Evolutionary conservation across 2,888 invertebrate species (phyloP).

Genomic region (Diarsia brunnea): DNA sequence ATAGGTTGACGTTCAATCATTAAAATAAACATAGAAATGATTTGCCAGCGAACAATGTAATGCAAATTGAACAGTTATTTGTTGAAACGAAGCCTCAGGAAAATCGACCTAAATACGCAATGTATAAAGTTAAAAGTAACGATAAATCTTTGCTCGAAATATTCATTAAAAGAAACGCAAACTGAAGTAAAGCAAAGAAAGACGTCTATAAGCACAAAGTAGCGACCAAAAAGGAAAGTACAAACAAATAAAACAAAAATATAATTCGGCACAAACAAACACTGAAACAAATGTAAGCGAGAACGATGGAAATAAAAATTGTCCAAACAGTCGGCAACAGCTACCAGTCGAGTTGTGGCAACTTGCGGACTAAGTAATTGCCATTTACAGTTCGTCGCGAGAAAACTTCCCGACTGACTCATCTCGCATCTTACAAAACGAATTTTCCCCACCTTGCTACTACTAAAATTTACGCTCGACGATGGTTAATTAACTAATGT

Average conservation of each 20-base stretch:
- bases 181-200: slow-evolving; percentile 24
- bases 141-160: slow-evolving; percentile 9
- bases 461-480: slow-evolving; percentile 49
- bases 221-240: slow-evolving; percentile 38
- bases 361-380: slow-evolving; percentile 84
- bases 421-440: slow-evolving; percentile 69
- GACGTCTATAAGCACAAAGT: slow-evolving; percentile 31
- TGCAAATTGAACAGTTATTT: slow-evolving; percentile 1
- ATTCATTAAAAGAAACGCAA: slow-evolving; percentile 13
- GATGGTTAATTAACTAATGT: slow-evolving; percentile 60
- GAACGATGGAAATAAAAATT: slow-evolving; percentile 72
- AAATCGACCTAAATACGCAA: neutral
- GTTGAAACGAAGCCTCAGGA: neutral
- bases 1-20: slow-evolving; percentile 25
- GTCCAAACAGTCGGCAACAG: slow-evolving; percentile 67
- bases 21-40: slow-evolving; percentile 30
- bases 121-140: neutral
- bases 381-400: slow-evolving; percentile 82
- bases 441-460: slow-evolving; percentile 46
- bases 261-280: slow-evolving; percentile 49
- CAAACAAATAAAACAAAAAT: slow-evolving; percentile 53
- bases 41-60: slow-evolving; percentile 9
- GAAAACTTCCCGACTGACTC: slow-evolving; percentile 80
- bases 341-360: slow-evolving; percentile 76
- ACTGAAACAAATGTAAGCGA: slow-evolving; percentile 51